Base-by-base conservation (phyloP, 1,140 invertebrate species). In the Drosophila dunni region DNA sequence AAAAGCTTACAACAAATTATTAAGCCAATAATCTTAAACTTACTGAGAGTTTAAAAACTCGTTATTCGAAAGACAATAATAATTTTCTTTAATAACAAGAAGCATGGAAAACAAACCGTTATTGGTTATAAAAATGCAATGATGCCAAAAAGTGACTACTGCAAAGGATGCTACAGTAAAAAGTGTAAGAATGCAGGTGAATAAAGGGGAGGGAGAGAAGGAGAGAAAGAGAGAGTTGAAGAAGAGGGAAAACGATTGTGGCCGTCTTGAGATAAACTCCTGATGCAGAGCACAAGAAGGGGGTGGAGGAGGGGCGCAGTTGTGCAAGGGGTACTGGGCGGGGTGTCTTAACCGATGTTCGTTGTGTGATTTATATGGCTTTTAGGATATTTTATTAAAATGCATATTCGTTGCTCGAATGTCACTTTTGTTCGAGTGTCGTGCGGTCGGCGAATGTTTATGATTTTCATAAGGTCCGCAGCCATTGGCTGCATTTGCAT, bases 331-430 rank as follows among this genome's bases (percentile, higher is more conserved):
- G 9, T n/a, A 33, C 9, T 29, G 29, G 24, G 11, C 4, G 34
- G 33, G 34, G 5, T 34, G 36, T 56, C 34, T 40, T 20, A 20
- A 45, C 1, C 40, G 44, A 46, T 54, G 53, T 15, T 46, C 33
- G 42, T 40, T 76, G 20, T 83, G 90, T 91, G 90, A 91, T 91
- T 91, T 91, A 91, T 91, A 75, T 74, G 90, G 89, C 90, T 91
- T 91, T 91, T 91, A 91, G 78, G 83, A 90, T 91, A 91, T 91
- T 91, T 91, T 91, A 91, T 91, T 91, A 91, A 91, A 91, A 91
- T 91, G 90, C 90, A 91, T 91, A 91, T 91, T 91, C 90, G 90
- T 91, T 91, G 90, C 90, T 91, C 83, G 64, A 44, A 65, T 91
- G 90, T 90, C 90, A 90, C 24, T 29, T 79, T 78, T 71, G 84